Conservation (phyloP, 2,888 invertebrate species). For the Sericinus montela region DNA sequence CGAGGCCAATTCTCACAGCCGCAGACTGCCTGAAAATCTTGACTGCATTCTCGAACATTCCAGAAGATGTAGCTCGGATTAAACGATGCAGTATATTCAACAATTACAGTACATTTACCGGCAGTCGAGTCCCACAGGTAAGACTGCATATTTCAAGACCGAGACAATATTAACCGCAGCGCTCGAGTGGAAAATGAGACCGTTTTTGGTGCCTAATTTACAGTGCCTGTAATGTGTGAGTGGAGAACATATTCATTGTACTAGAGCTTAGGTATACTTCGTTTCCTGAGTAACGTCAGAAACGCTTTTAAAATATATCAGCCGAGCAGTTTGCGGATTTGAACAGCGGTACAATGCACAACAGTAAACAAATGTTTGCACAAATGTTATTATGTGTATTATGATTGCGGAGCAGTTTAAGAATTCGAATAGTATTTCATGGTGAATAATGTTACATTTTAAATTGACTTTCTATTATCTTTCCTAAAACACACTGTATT, state of each 20-base stretch:
- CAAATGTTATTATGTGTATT: conserved; percentile 28
- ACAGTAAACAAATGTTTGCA: conserved; percentile 35
- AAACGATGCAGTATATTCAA: conserved; percentile 72
- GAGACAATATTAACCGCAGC: conserved; percentile 77
- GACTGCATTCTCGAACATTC: conserved; percentile 74
- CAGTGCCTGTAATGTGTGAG: conserved; percentile 64
- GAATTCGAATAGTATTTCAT: conserved; percentile 12
- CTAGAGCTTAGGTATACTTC: conserved; percentile 45
- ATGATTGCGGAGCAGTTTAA: conserved; percentile 13
- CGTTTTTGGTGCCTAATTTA: conserved; percentile 73
- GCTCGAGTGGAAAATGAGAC: conserved; percentile 81
- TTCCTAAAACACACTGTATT: too few relatives aligned
- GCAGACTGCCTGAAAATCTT: conserved; percentile 71
- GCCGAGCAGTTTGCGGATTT: conserved; percentile 49
- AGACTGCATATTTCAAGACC: conserved; percentile 69
- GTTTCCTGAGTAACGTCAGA: conserved; percentile 32
- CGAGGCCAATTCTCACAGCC: conserved; percentile 66
- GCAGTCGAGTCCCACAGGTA: conserved; percentile 57
- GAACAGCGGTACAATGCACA: conserved; percentile 37
- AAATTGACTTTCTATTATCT: too few relatives aligned
- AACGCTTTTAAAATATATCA: conserved; percentile 53
- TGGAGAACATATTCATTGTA: conserved; percentile 53
- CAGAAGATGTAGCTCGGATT: conserved; percentile 72
- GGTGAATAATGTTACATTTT: conserved; percentile 4
- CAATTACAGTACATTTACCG: conserved; percentile 70